Base-by-base conservation (phyloP, 1,140 invertebrate genomes). In the Drosophila ficusphila region DNA sequence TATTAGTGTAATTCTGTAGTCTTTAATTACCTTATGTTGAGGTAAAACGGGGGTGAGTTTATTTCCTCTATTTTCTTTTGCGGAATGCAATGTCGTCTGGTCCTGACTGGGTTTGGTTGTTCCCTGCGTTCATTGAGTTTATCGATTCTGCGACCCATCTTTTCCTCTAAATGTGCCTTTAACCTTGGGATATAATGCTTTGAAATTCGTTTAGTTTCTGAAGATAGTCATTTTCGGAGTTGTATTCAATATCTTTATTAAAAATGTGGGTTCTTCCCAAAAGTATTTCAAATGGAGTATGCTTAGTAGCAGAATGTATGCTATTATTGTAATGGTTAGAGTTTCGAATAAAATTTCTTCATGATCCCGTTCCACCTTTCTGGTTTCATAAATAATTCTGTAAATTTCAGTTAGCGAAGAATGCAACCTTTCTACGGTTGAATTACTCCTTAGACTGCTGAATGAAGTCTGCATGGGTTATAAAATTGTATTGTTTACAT, bases 321-420 rank as follows among this genome's bases (percentile, higher is more conserved):
- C n/a, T n/a, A n/a, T n/a, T n/a, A n/a, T n/a, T n/a, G n/a, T 38
- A 38, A n/a, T 57, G 5, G 18, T 44, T 34, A 33, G 19, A 1
- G 39, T 44, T 25, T 56, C 41, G 1, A 14, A 21, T 4, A 56
- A 2, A 5, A 56, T 56, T 21, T 56, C 41, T 23, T 56, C 53
- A 3, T 56, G 53, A 14, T 46, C 29, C 18, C 18, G 8, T 23
- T 18, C 18, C 34, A 21, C 5, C 14, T 31, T 39, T 2, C 18
- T 31, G n/a, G n/a, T 56, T 1, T 57, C 29, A 3, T 25, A 12
- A 12, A 57, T 16, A 12, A 46, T 36, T 16, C 41, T 34, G 11
- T 57, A 46, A 4, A 46, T 46, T 34, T 57, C 53, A 16, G 53
- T 44, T 2, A 57, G 19, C 1, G 41, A 34, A 6, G 41, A 46